Evolutionary conservation across 2,113 vertebrate genomes (phyloP), one percentile per base, ranked within the genome.

Genomic region (Seriola rivoliana): DNA sequence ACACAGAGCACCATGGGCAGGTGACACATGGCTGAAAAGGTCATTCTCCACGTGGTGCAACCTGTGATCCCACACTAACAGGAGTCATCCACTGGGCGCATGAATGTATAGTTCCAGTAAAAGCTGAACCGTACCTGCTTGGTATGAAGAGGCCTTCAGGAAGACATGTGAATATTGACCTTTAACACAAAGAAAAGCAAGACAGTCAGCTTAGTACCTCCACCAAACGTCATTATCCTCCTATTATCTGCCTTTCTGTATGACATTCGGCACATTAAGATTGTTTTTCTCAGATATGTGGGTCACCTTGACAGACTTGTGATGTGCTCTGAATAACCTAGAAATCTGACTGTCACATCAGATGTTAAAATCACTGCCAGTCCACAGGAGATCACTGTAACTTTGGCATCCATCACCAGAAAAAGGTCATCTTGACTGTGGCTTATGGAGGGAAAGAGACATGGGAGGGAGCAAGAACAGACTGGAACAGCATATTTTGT

Each of bases 21-120:
- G 85, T 87, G 89, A 92, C 91, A 92, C 86, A 69, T 86, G 87
- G 82, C 85, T 76, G 82, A 83, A 93, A 92, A 93, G 93, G 91
- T 93, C 84, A 80, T 46, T 80, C 89, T 85, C 85, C 87, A 89
- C 13, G 52, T 77, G 90, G 85, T 19, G 81, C 85, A 68, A 71
- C 74, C 84, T 79, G 62, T 81, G 81, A 86, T 78, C 17, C 81
- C 63, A 34, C 40, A 50, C 46, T 50, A 21, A 54, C 77, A 78
- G 83, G 81, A 76, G 62, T 25, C 44, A 75, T 88, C 86, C 74
- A 80, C 75, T 19, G 62, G 63, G 58, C 11, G 54, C 79, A 36
- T 32, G 55, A 86, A 52, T 67, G 73, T 77, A 78, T 83, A 70
- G 85, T 86, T 85, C 34, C 25, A 60, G 62, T n/a, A 50, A 48